Base-by-base conservation (phyloP, 2,888 invertebrate species). In the Rhopalosiphum nymphaeae region DNA sequence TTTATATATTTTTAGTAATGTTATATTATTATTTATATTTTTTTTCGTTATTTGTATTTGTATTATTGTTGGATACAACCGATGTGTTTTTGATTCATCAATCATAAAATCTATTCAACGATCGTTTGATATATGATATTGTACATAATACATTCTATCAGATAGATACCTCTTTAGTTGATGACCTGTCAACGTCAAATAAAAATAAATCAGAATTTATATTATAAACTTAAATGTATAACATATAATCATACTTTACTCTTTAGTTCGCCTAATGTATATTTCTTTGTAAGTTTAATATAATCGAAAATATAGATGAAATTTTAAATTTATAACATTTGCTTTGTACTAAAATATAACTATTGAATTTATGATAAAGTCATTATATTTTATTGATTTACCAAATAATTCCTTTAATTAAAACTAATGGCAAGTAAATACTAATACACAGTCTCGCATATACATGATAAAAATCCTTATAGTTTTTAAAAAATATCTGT, bases 71-170 rank as follows among this genome's bases (percentile, higher is more conserved):
- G n/a, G 5, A 67, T 67, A 78, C 78, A 36, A 78, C 7, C 36
- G 78, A 36, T 36, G 21, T 85, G 44, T 44, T 44, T 44, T 85
- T 44, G 42, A 85, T 85, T 42, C 84, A 85, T 85, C 36, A 36
- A 85, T 85, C 84, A 42, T 85, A 44, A 85, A 85, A 85, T 85
- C 85, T 85, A 44, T 85, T 85, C 85, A 85, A 85, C 10, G 26
- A 44, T 85, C 44, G 36, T 36, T 78, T 21, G 36, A 36, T 78
- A 21, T 21, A 67, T 67, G 67, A 67, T 67, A 67, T n/a, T 78
- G 21, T 78, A 78, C n/a, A 67, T 67, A 78, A 36, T 78, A 78
- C 78, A 21, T 78, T 78, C 21, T n/a, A 67, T 36, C n/a, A 67
- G 67, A 67, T 67, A n/a, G 13, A n/a, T 78, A 36, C 67, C n/a